These are phyloP conservation scores for Heliconius charithonia DNA, from an alignment of 2,888 invertebrate species.

Conservation along the genomic window DNA sequence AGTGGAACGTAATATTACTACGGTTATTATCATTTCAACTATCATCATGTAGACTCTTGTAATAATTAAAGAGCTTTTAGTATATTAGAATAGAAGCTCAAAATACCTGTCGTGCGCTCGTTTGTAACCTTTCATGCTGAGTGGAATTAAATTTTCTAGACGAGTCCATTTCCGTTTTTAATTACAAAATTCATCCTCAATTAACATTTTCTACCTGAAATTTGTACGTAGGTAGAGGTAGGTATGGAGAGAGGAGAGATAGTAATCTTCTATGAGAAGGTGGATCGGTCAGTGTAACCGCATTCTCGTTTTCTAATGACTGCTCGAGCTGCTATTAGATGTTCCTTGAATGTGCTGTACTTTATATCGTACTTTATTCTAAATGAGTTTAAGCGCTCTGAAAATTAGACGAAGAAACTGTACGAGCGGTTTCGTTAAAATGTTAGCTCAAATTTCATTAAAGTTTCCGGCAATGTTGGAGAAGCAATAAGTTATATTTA, in stretches of 20 bases:
- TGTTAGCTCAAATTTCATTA: conserved; percentile 19
- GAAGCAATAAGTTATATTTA: neutral
- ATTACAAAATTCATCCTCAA: conserved; percentile 7
- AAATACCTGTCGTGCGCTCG: conserved; percentile 16
- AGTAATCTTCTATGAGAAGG: conserved; percentile 21
- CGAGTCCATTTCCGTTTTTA: conserved; percentile 20
- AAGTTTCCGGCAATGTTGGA: neutral
- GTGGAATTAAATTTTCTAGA: conserved; percentile 11
- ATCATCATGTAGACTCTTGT: neutral
- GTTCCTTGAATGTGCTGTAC: conserved; percentile 28
- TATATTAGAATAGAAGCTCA: neutral
- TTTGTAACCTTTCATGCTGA: conserved; percentile 6
- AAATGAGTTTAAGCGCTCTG: conserved; percentile 24
- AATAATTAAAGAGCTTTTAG: conserved; percentile 23
- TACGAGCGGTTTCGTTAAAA: conserved; percentile 13
- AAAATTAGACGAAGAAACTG: conserved; percentile 20
- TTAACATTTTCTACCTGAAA: conserved; percentile 17
- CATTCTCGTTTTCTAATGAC: conserved; percentile 39
- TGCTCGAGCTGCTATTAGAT: conserved; percentile 33
- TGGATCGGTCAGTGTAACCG: conserved; percentile 32
- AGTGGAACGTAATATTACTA: neutral
- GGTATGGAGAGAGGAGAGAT: neutral
- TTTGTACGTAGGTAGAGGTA: conserved; percentile 8
- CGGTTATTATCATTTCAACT: conserved; percentile 1
- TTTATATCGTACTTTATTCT: conserved; percentile 25